phyloP scores from a whole-genome alignment of 2,797 vertebrate genomes.

The Mus minutoides region DNA sequence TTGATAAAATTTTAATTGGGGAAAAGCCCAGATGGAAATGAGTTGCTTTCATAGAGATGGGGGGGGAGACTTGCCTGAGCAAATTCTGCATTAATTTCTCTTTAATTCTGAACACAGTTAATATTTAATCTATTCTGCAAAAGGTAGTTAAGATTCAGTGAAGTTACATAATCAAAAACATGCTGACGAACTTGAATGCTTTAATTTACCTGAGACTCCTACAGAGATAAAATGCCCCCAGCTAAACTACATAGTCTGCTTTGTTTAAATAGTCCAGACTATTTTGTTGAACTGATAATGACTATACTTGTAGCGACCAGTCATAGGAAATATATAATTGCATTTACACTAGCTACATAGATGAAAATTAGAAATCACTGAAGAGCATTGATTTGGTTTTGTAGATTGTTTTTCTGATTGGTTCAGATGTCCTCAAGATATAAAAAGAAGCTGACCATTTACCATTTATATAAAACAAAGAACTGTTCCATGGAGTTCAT shows the following conservation, averaged over 20 bases:
- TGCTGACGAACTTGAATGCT: neutral
- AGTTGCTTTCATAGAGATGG: neutral
- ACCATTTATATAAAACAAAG: neutral
- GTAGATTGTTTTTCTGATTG: neutral
- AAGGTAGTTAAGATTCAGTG: neutral
- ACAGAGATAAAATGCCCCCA: neutral
- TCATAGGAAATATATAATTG: neutral
- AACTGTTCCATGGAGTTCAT: neutral
- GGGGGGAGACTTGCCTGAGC: neutral
- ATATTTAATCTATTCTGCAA: constrained; percentile 30
- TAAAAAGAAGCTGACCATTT: neutral
- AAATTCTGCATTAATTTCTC: neutral
- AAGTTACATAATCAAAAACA: neutral
- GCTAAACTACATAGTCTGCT: neutral
- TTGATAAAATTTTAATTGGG: constrained; percentile 23
- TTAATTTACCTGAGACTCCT: neutral
- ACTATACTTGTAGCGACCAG: neutral
- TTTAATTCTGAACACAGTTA: neutral
- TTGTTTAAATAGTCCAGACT: neutral
- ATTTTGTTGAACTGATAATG: neutral
- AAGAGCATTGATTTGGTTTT: neutral
- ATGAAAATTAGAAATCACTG: neutral
- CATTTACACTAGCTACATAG: neutral
- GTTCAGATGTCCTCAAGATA: neutral
- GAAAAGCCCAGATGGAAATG: constrained; percentile 2